Evolutionary conservation across 2,113 vertebrate genomes (phyloP).

Genomic region (Loxodonta africana): DNA sequence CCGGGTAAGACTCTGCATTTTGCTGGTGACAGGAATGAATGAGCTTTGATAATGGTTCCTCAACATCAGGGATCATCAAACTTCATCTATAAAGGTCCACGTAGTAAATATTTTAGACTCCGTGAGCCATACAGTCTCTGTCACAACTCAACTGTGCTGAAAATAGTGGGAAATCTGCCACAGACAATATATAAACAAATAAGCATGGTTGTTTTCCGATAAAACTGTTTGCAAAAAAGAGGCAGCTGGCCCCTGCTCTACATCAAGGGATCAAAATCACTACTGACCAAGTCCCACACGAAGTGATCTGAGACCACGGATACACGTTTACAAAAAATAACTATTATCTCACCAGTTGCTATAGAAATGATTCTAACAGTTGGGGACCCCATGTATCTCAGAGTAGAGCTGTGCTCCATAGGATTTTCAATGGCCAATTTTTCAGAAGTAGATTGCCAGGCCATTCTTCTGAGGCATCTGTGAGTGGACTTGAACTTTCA

Average conservation of each 20-base stretch:
- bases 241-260: neutral
- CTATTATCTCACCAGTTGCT: neutral
- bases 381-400: neutral
- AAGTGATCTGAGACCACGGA: neutral
- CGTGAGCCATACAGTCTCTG: neutral
- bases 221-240: slow-evolving; percentile 36
- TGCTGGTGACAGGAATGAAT: neutral
- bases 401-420: neutral
- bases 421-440: neutral
- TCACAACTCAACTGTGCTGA: neutral
- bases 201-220: neutral
- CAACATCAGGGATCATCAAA: neutral
- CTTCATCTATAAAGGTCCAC: neutral
- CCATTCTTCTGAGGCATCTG: neutral
- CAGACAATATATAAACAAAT: neutral
- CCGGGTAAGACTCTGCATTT: neutral
- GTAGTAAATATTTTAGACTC: slow-evolving; percentile 52
- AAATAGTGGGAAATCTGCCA: neutral
- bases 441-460: neutral
- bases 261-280: neutral
- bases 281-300: neutral
- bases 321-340: neutral
- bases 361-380: neutral
- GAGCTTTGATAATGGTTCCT: neutral
- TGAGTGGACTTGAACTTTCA: neutral